phyloP scores from a whole-genome alignment of 2,797 vertebrate genomes.

The Echeneis naucrates region DNA sequence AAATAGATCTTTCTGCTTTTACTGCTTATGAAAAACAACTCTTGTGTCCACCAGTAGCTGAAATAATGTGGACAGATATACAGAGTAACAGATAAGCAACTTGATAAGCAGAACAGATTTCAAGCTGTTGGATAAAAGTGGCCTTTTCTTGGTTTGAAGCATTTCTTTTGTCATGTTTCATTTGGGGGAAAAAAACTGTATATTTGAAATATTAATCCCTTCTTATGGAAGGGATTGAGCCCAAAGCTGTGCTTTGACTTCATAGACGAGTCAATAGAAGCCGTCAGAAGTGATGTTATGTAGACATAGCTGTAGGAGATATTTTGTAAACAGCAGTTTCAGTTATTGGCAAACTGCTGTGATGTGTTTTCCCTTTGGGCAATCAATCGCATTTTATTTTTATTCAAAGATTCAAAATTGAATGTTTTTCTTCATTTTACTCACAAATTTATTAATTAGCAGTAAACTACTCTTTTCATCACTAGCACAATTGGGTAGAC shows the following conservation, averaged over 20 bases:
- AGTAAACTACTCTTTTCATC: background rate
- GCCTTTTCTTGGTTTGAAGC: background rate
- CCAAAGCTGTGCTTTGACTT: conserved; percentile 27
- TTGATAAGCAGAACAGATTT: background rate
- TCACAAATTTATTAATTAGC: background rate
- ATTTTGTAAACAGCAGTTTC: conserved; percentile 63
- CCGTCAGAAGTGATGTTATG: conserved; percentile 47
- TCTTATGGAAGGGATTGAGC: background rate
- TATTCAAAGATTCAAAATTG: background rate
- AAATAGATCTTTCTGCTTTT: conserved; percentile 25
- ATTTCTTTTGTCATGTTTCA: conserved; percentile 10
- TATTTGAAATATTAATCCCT: conserved; percentile 29
- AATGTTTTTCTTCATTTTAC: background rate
- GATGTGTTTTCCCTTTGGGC: background rate
- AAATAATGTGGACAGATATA: conserved; percentile 24
- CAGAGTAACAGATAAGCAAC: background rate
- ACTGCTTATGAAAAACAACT: conserved; percentile 32
- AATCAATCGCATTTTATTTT: background rate
- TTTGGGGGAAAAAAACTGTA: background rate
- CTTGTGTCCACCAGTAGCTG: conserved; percentile 6
- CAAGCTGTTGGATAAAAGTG: background rate
- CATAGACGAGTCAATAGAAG: conserved; percentile 46
- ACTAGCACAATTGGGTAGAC: background rate
- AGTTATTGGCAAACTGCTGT: conserved; percentile 27
- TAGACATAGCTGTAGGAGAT: conserved; percentile 37